Evolutionary conservation across 2,113 vertebrate genomes (phyloP).

Genomic region (Dascyllus trimaculatus): DNA sequence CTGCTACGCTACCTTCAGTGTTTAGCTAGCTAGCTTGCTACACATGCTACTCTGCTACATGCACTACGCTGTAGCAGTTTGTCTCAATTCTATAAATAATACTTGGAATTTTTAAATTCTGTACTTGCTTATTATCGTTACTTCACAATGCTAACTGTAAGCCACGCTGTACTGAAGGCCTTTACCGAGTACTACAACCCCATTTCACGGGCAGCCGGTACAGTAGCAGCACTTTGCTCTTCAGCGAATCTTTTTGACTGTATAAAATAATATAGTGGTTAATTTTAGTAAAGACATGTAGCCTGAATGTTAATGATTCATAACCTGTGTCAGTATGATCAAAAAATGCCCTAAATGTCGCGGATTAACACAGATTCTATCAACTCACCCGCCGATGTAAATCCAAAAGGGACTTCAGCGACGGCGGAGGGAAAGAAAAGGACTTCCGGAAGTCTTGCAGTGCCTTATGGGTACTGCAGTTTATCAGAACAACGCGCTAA

Average conservation of each 20-base stretch:
- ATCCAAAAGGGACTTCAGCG: constrained; percentile 64
- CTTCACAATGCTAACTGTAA: accelerated
- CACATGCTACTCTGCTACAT: neutral
- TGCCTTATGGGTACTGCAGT: constrained; percentile 73
- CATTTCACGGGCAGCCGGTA: constrained; percentile 11
- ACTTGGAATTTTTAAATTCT: neutral
- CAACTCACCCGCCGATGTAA: constrained; percentile 78
- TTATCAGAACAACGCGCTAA: neutral
- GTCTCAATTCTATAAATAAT: accelerated
- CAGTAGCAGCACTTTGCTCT: neutral
- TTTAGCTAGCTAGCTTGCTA: constrained; percentile 27
- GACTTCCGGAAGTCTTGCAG: constrained; percentile 67
- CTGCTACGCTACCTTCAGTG: neutral
- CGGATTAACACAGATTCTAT: constrained; percentile 71
- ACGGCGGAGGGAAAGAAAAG: constrained; percentile 80
- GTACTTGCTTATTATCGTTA: accelerated
- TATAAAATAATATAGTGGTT: accelerated
- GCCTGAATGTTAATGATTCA: accelerated
- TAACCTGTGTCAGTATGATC: accelerated
- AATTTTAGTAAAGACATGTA: neutral
- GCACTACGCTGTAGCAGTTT: accelerated
- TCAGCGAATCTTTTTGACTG: accelerated
- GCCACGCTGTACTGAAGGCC: neutral
- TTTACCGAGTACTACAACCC: neutral
- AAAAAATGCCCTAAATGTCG: neutral